phyloP scores from a whole-genome alignment of 2,113 vertebrate genomes.

The Aramus guarauna region DNA sequence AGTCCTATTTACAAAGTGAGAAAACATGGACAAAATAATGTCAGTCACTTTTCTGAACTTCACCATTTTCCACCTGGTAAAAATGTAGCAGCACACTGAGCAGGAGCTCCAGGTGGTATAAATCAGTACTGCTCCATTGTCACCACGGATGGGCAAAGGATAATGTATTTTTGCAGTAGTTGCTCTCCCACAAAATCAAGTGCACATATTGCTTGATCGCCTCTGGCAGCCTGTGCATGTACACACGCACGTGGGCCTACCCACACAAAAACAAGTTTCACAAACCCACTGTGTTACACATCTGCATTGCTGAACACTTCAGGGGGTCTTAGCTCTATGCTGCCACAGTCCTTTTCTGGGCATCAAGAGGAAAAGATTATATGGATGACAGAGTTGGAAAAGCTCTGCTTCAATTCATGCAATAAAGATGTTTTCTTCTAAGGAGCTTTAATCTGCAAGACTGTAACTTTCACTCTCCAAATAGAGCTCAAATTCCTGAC shows the following conservation, averaged over 20 bases:
- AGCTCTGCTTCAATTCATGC: background rate
- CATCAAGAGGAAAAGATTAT: background rate
- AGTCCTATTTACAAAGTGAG: background rate
- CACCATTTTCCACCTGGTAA: background rate
- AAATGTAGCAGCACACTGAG: background rate
- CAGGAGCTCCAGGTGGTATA: background rate
- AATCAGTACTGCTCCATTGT: background rate
- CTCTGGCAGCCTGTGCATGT: background rate
- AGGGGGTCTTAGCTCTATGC: background rate
- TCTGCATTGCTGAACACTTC: background rate
- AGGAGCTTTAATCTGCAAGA: background rate
- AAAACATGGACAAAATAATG: background rate
- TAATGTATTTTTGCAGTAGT: background rate
- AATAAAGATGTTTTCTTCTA: background rate
- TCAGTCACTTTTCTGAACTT: background rate
- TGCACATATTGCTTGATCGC: background rate
- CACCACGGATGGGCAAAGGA: background rate
- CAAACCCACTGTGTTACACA: background rate
- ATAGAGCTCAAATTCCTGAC: conserved; percentile 6
- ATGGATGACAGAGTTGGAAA: background rate
- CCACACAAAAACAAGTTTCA: background rate
- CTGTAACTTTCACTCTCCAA: conserved; percentile 34
- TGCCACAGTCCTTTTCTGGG: background rate
- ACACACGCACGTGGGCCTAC: background rate
- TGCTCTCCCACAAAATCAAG: background rate